phyloP scores from a whole-genome alignment of 37 sponge, comb jelly and placozoan genomes.

The Diacarnus erythraeanus region DNA sequence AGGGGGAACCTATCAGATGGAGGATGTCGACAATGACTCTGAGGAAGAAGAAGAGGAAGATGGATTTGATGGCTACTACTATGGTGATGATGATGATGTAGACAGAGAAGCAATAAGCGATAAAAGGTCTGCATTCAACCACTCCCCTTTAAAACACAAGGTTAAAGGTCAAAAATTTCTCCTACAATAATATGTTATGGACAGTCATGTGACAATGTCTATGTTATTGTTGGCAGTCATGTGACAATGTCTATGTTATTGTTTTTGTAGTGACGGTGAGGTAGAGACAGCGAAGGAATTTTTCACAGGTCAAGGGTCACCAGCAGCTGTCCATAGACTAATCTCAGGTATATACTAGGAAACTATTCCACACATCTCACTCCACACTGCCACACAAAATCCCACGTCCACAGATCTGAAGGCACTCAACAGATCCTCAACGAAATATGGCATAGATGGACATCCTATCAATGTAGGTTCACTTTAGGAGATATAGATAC shows the following conservation, averaged over 20 bases:
- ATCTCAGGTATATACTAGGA: constrained; percentile 49
- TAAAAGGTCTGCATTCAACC: background rate
- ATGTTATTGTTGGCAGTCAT: too few relatives aligned
- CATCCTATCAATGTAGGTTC: constrained; percentile 42
- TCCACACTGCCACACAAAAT: background rate
- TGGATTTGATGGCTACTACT: constrained; percentile 33
- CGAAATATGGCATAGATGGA: constrained; percentile 68
- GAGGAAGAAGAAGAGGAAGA: constrained; percentile 33
- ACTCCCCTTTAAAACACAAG: background rate
- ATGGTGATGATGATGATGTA: constrained; percentile 28
- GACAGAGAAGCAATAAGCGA: background rate
- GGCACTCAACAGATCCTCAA: constrained; percentile 49
- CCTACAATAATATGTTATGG: too few relatives aligned
- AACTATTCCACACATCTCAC: background rate
- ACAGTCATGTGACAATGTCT: too few relatives aligned
- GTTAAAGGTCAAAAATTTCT: background rate
- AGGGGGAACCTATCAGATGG: background rate
- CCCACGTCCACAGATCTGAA: constrained; percentile 47
- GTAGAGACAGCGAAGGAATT: constrained; percentile 72
- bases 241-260: too few relatives aligned
- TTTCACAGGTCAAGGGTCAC: constrained; percentile 82
- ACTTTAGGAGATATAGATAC: too few relatives aligned
- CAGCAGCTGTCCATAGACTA: constrained; percentile 77
- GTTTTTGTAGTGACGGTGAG: too few relatives aligned
- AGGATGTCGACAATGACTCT: background rate